A percentile compares a stretch with the other conserved stretches of the same genome.
These are phyloP conservation scores for Carcina quercana DNA, from an alignment of 2,888 invertebrate species.

Conservation along the genomic window DNA sequence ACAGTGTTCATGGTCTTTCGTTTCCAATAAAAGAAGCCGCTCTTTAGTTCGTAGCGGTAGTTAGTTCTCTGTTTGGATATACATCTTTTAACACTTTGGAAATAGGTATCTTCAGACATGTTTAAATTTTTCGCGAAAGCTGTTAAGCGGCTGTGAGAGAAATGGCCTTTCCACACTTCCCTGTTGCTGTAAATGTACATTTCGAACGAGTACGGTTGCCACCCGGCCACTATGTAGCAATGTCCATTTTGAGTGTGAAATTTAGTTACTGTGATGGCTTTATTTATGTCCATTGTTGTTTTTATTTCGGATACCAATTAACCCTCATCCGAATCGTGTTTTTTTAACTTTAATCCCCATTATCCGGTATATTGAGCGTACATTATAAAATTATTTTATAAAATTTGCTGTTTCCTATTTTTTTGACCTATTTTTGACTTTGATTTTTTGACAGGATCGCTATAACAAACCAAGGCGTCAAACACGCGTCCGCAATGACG, in stretches of 20 bases:
- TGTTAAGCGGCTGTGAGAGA: slow-evolving; percentile 40
- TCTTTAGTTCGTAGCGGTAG: slow-evolving; percentile 45
- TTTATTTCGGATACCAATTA: too few relatives aligned
- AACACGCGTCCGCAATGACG: too few relatives aligned
- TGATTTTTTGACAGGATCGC: too few relatives aligned
- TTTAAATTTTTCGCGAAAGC: slow-evolving; percentile 48
- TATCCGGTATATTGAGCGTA: too few relatives aligned
- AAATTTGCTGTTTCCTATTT: too few relatives aligned
- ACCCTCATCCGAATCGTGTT: slow-evolving; percentile 40
- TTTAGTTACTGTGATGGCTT: slow-evolving; percentile 44
- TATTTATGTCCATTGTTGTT: slow-evolving; percentile 44
- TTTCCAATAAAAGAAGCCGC: slow-evolving; percentile 57
- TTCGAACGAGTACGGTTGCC: slow-evolving; percentile 47
- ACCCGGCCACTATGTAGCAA: slow-evolving; percentile 42
- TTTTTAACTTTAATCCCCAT: too few relatives aligned
- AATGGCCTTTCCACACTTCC: slow-evolving; percentile 45
- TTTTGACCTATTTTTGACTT: too few relatives aligned
- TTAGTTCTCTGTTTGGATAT: slow-evolving; percentile 34
- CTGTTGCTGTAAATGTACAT: slow-evolving; percentile 34
- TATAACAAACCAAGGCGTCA: too few relatives aligned
- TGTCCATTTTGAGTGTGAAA: slow-evolving; percentile 28
- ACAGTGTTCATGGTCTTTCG: slow-evolving; percentile 28
- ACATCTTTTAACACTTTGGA: slow-evolving; percentile 30
- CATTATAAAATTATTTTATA: too few relatives aligned
- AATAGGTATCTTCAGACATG: slow-evolving; percentile 34